Base-by-base conservation (phyloP, 2,888 invertebrate genomes). In the Anodontia alba region DNA sequence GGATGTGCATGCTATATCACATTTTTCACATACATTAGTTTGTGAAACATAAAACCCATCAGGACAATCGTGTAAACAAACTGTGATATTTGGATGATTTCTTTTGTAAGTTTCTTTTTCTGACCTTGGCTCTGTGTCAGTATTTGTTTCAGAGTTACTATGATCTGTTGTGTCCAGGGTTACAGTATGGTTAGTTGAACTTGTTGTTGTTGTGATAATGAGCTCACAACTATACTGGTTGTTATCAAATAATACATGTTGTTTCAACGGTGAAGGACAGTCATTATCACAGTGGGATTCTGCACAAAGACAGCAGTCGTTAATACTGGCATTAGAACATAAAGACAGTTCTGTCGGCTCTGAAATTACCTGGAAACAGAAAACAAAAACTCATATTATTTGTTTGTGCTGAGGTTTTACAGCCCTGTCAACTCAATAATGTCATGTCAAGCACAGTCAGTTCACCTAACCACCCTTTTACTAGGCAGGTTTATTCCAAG, bases 1-100 rank as follows among this genome's bases (percentile, higher is more conserved):
- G 1, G 69, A 36, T 69, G 3, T 42, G 29, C 69, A 69, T 23
- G 43, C 69, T 36, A 43, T 3, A 26, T 69, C 69, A 69, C 69
- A 69, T 12, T 46, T 12, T 12, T 8, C 23, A 46, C 69, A 69
- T 8, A 38, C 38, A 42, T 31, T 62, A 29, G 5, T 8, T 12
- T 5, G 12, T 33, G 17, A 31, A 10, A 33, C 7, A 62, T n/a
- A 62, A 20, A 33, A 62, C 7, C 62, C 62, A 20, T 31, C 31
- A 8, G 62, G 62, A 17, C 62, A 62, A 3, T 20, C 1, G 1
- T 8, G 7, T 15, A 62, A 33, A 62, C 62, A 62, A n/a, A 62
- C 33, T 33, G 23, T 62, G 1, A 62, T 20, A 7, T 15, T 5
- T 33, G 5, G 17, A 12, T 17, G 12, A 8, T 31, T n/a, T 62